Base-by-base conservation (phyloP, 2,113 vertebrate genomes). In the Aix galericulata region DNA sequence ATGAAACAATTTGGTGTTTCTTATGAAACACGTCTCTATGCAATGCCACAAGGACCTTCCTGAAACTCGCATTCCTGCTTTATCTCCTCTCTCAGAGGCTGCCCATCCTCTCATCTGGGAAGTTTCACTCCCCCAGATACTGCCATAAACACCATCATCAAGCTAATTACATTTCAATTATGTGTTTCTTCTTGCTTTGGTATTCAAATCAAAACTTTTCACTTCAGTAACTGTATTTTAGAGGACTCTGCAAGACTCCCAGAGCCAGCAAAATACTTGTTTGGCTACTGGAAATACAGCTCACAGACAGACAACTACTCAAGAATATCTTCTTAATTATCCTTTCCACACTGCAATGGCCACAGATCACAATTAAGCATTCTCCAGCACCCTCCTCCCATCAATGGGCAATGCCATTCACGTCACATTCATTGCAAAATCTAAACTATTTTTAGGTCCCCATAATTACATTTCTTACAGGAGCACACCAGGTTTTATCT, bases 371-470 rank as follows among this genome's bases (percentile, higher is more conserved):
- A 76, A 74, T 76, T 82, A 68, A 69, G 32, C 25, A 34, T 60
- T 92, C 64, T 78, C 72, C 87, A 89, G 58, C 69, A 78, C 25
- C 29, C 59, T 32, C 13, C 48, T 48, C 42, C 2, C 2, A 93
- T 67, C 88, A 91, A 81, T 29, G 76, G 22, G 53, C 2, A 10
- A 67, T 46, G 67, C 36, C 34, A 67, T 71, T 80, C 44, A 77
- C 50, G 68, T 75, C 73, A 81, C 56, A 46, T 59, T 83, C 76
- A 92, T 15, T 91, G 69, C 73, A 92, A 90, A 93, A 95, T 77
- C 82, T 85, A 31, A 55, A 27, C 36, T 31, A 15, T 44, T 88
- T 86, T 93, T 42, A 53, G 27, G 44, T 38, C 34, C 63, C 23
- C 13, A 2, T 64, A 50, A 86, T 71, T 32, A 63, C 25, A 42